Evolutionary conservation across 2,888 invertebrate genomes (phyloP), one percentile per base, ranked within the genome.

Genomic region (Amphimallon solstitiale): DNA sequence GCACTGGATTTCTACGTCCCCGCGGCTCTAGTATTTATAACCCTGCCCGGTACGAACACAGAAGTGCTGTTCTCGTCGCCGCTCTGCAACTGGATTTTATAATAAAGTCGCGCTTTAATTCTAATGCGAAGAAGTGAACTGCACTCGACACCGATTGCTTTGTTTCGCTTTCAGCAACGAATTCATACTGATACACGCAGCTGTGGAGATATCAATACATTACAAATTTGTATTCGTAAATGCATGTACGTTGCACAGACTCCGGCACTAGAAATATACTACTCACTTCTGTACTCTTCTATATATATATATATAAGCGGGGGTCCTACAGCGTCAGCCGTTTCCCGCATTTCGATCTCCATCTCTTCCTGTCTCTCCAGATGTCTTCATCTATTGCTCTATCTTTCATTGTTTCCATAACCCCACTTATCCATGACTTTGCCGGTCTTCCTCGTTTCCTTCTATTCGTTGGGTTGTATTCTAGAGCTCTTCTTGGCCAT

Each of bases 21-120:
- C 52, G 12, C 52, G 52, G 40, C 21, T 40, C 56, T 21, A 40
- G 40, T 56, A 56, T 56, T 56, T 56, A 52, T 56, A 23, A 17
- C 23, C 40, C 40, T n/a, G 14, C 21, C 56, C 15, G 17, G 40
- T 56, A 14, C 40, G 12, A 56, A 38, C 40, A 14, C 23, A 7
- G 56, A 15, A 40, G 40, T 40, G 12, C 7, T 21, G 14, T 23
- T 14, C 23, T 23, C 23, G 23, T 21, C 21, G 12, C 21, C 12
- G 40, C 21, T 10, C 29, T 21, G 21, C 40, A 56, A 40, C 23
- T 35, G 23, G 43, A 21, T 23, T 40, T 14, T n/a, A 29, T 43
- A 56, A 40, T 56, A 43, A 40, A 56, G 38, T 23, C 12, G 23
- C 21, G 38, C 23, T 56, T 56, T 56, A 56, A 56, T 38, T 56